phyloP scores from a whole-genome alignment of 2,113 vertebrate genomes.

The Parus major region DNA sequence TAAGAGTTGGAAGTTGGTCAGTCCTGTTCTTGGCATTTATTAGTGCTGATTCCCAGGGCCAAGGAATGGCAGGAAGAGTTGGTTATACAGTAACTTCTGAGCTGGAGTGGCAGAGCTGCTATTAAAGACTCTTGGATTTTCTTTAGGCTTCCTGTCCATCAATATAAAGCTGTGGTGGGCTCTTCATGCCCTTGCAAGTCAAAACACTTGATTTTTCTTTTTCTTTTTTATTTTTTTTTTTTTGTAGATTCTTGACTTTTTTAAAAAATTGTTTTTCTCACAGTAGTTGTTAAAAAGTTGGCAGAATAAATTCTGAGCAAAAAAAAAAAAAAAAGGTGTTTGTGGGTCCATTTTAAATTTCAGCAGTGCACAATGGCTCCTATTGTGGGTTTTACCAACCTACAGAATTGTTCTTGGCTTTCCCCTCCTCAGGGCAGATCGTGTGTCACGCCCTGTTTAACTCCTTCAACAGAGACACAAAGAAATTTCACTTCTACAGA shows the following conservation, averaged over 20 bases:
- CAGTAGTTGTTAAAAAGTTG: neutral
- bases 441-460: fast-evolving
- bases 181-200: neutral
- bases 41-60: neutral
- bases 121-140: neutral
- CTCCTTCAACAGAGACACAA: neutral
- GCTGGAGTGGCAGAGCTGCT: neutral
- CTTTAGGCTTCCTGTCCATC: neutral
- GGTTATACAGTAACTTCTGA: neutral
- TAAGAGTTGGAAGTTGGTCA: slow-evolving; percentile 8
- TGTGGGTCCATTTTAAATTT: neutral
- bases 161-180: neutral
- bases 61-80: neutral
- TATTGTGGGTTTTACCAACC: neutral
- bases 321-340: neutral
- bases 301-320: neutral
- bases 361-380: neutral
- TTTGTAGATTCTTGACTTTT: neutral
- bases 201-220: neutral
- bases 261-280: fast-evolving
- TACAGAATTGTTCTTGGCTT: neutral
- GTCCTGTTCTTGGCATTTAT: neutral
- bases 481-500: neutral
- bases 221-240: neutral
- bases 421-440: neutral